Base-by-base conservation (phyloP, 2,888 invertebrate species). In the Patella depressa region DNA sequence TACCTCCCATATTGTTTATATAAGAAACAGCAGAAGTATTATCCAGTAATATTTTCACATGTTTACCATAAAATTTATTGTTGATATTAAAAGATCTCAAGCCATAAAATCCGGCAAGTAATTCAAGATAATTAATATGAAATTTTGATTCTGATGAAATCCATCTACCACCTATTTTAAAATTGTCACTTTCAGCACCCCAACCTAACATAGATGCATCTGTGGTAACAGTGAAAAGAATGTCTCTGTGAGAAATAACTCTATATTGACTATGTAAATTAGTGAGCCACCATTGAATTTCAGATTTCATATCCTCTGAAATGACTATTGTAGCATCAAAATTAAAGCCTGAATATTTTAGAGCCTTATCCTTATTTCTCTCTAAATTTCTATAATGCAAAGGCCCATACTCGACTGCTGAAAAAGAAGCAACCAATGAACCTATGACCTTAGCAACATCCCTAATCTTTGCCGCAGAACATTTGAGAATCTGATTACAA, bases 121-220 rank as follows among this genome's bases (percentile, higher is more conserved):
- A n/a, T 59, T 59, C 59, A n/a, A 59, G 59, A 59, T 59, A 59
- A 59, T 59, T 59, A n/a, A 59, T 59, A n/a, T 17, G 19, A 59
- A n/a, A n/a, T n/a, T 19, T 19, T 59, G 59, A n/a, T 59, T 59
- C 59, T 7, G 19, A 59, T n/a, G 17, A 17, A 59, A 4, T n/a
- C 59, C 59, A 59, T 59, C 59, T 59, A 59, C 59, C 59, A 59
- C 59, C 59, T n/a, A 19, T 59, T 59, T 59, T 59, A n/a, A 59
- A 59, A 19, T 59, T 19, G 19, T 59, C 19, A 59, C 17, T n/a
- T 17, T n/a, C 59, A 59, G 59, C 59, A n/a, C 59, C 59, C 59
- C 59, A 59, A n/a, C 59, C 59, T 59, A 19, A 59, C 17, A 59
- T n/a, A 19, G n/a, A 59, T 17, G 59, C 59, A 59, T 59, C 59